Evolutionary conservation across 1,140 invertebrate genomes (phyloP).

Genomic region (Formica selysi): DNA sequence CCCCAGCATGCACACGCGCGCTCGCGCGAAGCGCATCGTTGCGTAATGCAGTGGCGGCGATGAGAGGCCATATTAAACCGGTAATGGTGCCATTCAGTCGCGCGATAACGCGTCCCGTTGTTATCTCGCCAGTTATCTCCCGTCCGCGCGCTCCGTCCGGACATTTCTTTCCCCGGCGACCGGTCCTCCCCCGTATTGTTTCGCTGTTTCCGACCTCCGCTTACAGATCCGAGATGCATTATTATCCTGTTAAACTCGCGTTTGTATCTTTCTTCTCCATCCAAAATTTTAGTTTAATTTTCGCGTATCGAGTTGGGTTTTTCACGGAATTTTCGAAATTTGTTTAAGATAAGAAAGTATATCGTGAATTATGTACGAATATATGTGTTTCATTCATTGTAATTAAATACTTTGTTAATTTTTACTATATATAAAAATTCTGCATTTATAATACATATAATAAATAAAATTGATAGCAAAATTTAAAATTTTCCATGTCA

Average conservation of each 20-base stretch:
- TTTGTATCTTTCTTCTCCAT: no score
- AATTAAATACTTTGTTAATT: conserved; percentile 16
- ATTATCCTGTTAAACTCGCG: background rate
- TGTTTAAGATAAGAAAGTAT: background rate
- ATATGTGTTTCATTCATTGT: background rate
- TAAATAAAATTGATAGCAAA: background rate
- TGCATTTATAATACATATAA: background rate
- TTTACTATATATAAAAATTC: background rate
- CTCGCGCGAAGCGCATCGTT: conserved; percentile 53
- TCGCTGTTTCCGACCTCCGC: background rate
- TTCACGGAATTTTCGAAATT: background rate
- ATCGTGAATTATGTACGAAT: background rate
- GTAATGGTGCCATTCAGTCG: conserved; percentile 72
- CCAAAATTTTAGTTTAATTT: no score
- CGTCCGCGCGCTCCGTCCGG: background rate
- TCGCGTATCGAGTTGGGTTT: background rate
- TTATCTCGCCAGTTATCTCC: conserved; percentile 57
- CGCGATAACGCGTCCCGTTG: conserved; percentile 60
- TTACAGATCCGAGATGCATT: background rate
- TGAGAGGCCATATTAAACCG: conserved; percentile 75
- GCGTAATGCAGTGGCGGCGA: conserved; percentile 69
- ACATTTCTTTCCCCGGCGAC: conserved; percentile 28
- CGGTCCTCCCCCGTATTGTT: conserved; percentile 17
- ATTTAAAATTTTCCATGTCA: background rate
- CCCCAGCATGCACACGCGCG: conserved; percentile 12